These are phyloP conservation scores for Eucidaris tribuloides DNA, from an alignment of 35 echinoderm and acorn worm genomes.

Conservation along the genomic window DNA sequence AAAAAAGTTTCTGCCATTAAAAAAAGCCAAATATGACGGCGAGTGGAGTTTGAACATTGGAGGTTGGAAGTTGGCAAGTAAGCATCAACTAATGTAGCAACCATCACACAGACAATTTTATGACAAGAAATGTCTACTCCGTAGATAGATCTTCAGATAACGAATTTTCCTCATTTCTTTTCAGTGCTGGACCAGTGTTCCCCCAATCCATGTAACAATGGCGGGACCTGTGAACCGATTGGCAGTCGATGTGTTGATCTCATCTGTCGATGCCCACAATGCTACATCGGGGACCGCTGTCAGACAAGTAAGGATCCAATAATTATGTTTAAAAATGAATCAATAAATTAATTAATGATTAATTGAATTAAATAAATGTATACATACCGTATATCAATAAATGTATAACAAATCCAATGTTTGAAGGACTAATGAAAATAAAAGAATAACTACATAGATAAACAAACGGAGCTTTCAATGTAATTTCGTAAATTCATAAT, in stretches of 20 bases:
- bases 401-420: background rate
- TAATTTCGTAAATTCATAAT: too few species aligned
- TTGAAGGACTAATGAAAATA: background rate
- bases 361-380: background rate
- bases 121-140: too few species aligned
- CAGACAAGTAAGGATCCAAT: slow-evolving; percentile 51
- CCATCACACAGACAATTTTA: too few species aligned
- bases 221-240: slow-evolving; percentile 47
- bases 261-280: slow-evolving; percentile 57
- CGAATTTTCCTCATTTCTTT: too few species aligned
- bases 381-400: too few species aligned
- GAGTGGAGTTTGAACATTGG: too few species aligned
- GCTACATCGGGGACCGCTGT: slow-evolving; percentile 50
- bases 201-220: slow-evolving; percentile 56
- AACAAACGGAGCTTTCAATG: background rate
- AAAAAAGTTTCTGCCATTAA: too few species aligned
- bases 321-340: background rate
- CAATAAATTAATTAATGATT: background rate
- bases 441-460: background rate
- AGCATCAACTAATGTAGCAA: too few species aligned
- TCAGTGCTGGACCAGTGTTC: slow-evolving; percentile 35
- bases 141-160: too few species aligned
- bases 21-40: too few species aligned
- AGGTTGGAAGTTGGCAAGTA: too few species aligned
- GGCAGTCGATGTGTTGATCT: slow-evolving; percentile 46